phyloP scores from a whole-genome alignment of 2,113 vertebrate species.

The Oryzias melastigma region DNA sequence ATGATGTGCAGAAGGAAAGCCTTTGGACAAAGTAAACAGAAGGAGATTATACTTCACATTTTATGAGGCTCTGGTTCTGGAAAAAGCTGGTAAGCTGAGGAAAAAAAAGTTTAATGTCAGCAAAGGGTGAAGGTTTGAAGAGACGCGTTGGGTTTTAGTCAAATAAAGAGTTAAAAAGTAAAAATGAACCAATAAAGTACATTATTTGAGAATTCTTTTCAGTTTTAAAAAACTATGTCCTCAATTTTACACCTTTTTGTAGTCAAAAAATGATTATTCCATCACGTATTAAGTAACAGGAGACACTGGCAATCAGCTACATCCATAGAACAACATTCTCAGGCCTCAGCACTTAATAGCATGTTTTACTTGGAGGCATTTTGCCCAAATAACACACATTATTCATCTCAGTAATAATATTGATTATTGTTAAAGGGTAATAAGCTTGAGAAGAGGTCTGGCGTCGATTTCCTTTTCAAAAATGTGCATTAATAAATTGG shows the following conservation, averaged over 20 bases:
- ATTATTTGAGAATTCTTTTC: neutral
- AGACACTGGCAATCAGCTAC: constrained; percentile 3
- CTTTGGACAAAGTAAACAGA: constrained; percentile 10
- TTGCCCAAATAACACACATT: constrained; percentile 10
- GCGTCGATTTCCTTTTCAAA: constrained; percentile 18
- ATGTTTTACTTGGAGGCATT: constrained; percentile 38
- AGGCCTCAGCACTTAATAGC: constrained; percentile 13
- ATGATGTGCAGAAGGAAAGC: neutral
- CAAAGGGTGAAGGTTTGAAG: constrained; percentile 21
- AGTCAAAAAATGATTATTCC: neutral
- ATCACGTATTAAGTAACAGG: neutral
- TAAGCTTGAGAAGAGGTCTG: constrained; percentile 7
- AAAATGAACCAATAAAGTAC: neutral
- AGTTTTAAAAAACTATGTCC: neutral
- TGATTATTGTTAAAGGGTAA: constrained; percentile 7
- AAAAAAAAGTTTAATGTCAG: constrained; percentile 20
- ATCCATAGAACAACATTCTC: constrained; percentile 23
- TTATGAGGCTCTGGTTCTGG: constrained; percentile 2
- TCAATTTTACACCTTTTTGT: neutral
- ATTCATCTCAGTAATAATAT: constrained; percentile 3
- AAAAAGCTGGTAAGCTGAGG: constrained; percentile 15
- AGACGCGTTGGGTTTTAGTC: constrained; percentile 8
- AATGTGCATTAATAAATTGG: constrained; percentile 13
- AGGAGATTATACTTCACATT: neutral
- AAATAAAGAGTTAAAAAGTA: neutral